Evolutionary conservation across 2,113 vertebrate species (phyloP).

Genomic region (Orientallactaga bullata): DNA sequence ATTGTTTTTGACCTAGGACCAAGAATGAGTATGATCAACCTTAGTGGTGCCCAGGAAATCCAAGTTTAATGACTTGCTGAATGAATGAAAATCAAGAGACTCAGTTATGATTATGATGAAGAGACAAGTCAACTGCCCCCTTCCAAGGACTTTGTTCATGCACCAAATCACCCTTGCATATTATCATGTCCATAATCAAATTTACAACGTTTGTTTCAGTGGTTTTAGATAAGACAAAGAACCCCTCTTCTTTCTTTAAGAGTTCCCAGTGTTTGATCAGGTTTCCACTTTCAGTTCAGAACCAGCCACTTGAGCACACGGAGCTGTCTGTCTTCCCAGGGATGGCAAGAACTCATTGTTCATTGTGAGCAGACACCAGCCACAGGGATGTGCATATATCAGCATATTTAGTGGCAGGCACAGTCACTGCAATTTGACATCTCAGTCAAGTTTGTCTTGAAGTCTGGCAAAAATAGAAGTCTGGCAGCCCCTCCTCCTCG

Average conservation of each 20-base stretch:
- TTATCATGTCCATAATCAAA: background rate
- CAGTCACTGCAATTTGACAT: conserved; percentile 53
- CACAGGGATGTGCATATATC: conserved; percentile 62
- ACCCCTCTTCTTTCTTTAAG: conserved; percentile 6
- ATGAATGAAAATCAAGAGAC: background rate
- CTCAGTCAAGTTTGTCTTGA: conserved; percentile 72
- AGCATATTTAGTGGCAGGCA: conserved; percentile 65
- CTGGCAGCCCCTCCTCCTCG: conserved; percentile 16
- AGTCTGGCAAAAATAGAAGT: conserved; percentile 68
- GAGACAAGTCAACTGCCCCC: background rate
- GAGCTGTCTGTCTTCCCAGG: conserved; percentile 69
- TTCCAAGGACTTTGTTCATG: background rate
- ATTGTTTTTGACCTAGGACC: background rate
- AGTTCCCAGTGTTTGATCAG: background rate
- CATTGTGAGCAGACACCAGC: conserved; percentile 62
- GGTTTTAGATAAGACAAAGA: conserved; percentile 43
- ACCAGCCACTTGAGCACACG: conserved; percentile 13
- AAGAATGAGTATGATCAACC: background rate
- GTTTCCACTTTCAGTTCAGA: background rate
- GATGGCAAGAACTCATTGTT: conserved; percentile 28
- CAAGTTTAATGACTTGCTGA: background rate
- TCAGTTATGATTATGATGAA: background rate
- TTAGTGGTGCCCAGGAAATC: background rate
- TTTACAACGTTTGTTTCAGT: background rate
- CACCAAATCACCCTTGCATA: rapidly evolving